Base-by-base conservation (phyloP, 2,888 invertebrate genomes). In the Watsonalla cultraria region DNA sequence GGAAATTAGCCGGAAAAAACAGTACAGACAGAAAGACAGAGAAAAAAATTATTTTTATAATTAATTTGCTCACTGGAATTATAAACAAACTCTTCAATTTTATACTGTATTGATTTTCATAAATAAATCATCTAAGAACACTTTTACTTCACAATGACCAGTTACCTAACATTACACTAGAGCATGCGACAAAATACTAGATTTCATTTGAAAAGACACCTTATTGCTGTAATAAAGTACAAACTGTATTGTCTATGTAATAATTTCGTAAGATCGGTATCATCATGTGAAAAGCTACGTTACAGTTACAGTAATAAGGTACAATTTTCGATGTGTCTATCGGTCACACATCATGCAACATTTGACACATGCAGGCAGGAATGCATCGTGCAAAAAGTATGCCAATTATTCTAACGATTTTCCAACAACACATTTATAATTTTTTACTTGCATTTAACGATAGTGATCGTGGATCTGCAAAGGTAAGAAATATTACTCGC, bases 361-460 rank as follows among this genome's bases (percentile, higher is more conserved):
- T 51, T 51, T 57, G 60, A 51, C 63, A 62, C 58, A 65, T 55
- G 47, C 11, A 42, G 42, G 42, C 8, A 42, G 11, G 11, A 11
- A 42, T 61, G 62, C 61, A 53, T 7, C 33, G 53, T 54, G 11
- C 42, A 42, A 11, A 11, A 8, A 42, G 11, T 11, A 11, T 11
- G 5, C 11, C 11, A 42, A 42, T 11, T 11, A 42, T 42, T 42
- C 11, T 42, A 8, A 42, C 37, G 37, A 37, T 7, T 7, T 11
- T 11, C 8, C 11, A 9, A 42, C 11, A 5, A 37, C 7, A 37
- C 37, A 37, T 37, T 37, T 9, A 37, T 37, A 37, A 37, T 7
- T 8, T 8, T 37, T 9, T 37, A 37, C 9, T 37, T 37, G 7
- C 37, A 37, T 37, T 37, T 37, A 7, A 37, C 37, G 37, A 8